Conservation (phyloP, 2,888 invertebrate genomes). For the Lasioglossum marginatum region DNA sequence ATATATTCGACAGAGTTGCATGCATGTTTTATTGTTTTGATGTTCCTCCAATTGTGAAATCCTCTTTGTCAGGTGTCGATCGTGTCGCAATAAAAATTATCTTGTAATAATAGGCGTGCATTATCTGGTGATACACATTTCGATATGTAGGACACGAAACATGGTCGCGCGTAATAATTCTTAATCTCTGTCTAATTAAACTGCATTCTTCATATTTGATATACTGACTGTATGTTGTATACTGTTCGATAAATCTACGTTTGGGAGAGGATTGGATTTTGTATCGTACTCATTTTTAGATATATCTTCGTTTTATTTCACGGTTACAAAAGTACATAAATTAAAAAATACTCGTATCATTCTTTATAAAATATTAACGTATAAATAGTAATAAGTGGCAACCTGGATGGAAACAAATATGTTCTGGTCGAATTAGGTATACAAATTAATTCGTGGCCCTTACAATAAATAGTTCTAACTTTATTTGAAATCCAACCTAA, state of each 20-base stretch:
- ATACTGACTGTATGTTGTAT: neutral
- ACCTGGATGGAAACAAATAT: neutral
- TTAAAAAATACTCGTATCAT: constrained; percentile 5
- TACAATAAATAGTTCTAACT: neutral
- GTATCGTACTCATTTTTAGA: neutral
- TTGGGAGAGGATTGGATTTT: neutral
- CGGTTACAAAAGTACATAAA: neutral
- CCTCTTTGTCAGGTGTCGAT: constrained; percentile 18
- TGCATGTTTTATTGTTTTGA: constrained; percentile 36
- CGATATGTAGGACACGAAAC: constrained; percentile 24
- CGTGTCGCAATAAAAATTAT: constrained; percentile 33
- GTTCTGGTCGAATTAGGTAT: neutral
- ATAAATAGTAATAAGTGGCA: neutral
- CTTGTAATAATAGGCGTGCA: neutral
- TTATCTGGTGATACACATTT: constrained; percentile 4
- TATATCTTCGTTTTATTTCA: neutral
- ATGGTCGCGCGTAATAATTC: neutral
- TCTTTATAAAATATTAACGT: neutral
- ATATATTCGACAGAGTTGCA: constrained; percentile 40
- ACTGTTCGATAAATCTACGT: neutral
- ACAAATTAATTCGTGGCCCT: neutral
- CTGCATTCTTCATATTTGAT: neutral
- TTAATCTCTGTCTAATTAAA: neutral
- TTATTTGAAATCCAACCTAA: neutral
- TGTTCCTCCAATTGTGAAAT: constrained; percentile 50